phyloP scores from a whole-genome alignment of 1,140 invertebrate genomes.

The Neodiprion virginianus region DNA sequence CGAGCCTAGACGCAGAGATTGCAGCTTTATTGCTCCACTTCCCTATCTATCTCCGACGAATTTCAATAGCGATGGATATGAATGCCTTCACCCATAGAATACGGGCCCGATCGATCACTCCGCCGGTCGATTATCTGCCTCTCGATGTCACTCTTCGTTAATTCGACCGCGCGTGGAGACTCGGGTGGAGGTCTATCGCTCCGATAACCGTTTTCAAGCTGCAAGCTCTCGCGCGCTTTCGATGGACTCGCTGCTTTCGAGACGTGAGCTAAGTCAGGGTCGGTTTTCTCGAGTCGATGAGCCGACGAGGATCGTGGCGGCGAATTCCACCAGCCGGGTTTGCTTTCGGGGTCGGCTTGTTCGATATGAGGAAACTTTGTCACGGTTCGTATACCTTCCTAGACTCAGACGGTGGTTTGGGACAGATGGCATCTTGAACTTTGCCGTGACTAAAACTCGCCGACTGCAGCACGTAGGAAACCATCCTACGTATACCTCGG shows the following conservation, averaged over 20 bases:
- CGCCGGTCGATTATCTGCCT: not conserved
- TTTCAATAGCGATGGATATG: slow-evolving; percentile 1
- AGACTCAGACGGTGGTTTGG: not conserved
- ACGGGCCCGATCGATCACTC: not conserved
- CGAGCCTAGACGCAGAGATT: not conserved
- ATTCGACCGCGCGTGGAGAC: too few relatives aligned
- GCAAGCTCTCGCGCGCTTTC: too few relatives aligned
- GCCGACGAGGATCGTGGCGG: too few relatives aligned
- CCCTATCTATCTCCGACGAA: not conserved
- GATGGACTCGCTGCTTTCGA: too few relatives aligned
- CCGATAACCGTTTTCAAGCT: too few relatives aligned
- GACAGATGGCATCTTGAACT: slow-evolving; percentile 7
- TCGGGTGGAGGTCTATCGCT: too few relatives aligned
- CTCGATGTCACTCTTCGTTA: too few relatives aligned
- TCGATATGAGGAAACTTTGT: slow-evolving; percentile 2
- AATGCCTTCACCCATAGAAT: not conserved
- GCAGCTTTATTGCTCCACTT: not conserved
- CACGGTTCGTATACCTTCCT: slow-evolving; percentile 1
- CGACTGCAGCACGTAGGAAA: not conserved
- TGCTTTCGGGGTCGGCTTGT: not conserved
- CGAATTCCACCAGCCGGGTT: too few relatives aligned
- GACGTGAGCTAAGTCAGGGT: too few relatives aligned
- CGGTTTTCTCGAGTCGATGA: too few relatives aligned
- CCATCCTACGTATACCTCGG: too few relatives aligned
- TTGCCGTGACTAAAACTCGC: not conserved